Conservation (phyloP, 92 coral and sea anemone species). For the Bergia sp. region DNA sequence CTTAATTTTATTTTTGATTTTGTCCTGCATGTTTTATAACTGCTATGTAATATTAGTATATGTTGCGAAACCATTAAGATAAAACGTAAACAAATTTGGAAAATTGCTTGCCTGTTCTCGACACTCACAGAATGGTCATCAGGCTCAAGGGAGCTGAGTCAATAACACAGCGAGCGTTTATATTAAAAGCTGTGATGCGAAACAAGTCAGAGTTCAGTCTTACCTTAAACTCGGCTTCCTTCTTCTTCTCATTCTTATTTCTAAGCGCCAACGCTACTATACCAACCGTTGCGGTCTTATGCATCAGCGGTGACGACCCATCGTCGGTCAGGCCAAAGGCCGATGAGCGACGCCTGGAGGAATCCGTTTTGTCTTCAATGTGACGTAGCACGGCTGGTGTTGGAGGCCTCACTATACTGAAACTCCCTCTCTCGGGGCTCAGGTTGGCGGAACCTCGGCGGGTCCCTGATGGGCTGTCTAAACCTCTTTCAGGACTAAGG, state of each 20-base stretch:
- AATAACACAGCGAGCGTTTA: no score
- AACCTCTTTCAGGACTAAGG: constrained; percentile 8
- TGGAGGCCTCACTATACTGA: constrained; percentile 24
- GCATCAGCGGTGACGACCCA: constrained; percentile 82
- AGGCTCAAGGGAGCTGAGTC: no score
- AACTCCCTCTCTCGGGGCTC: constrained; percentile 39
- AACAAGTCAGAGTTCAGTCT: neutral
- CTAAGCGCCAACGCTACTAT: constrained; percentile 86
- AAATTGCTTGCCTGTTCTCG: no score
- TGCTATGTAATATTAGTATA: no score
- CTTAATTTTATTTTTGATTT: no score
- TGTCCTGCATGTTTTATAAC: no score
- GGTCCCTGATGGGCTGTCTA: neutral
- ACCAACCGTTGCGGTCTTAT: constrained; percentile 89
- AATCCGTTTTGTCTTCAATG: constrained; percentile 25
- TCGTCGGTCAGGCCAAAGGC: constrained; percentile 63
- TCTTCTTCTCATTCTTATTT: constrained; percentile 82
- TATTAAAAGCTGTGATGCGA: neutral
- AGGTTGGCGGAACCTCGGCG: constrained; percentile 30
- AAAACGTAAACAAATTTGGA: no score
- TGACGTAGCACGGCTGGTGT: constrained; percentile 46
- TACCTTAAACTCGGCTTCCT: constrained; percentile 87
- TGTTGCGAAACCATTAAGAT: no score
- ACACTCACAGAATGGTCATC: no score
- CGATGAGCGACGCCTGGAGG: constrained; percentile 72